Evolutionary conservation across 2,888 invertebrate genomes (phyloP), one percentile per base, ranked within the genome.

Genomic region (Netelia inedita): DNA sequence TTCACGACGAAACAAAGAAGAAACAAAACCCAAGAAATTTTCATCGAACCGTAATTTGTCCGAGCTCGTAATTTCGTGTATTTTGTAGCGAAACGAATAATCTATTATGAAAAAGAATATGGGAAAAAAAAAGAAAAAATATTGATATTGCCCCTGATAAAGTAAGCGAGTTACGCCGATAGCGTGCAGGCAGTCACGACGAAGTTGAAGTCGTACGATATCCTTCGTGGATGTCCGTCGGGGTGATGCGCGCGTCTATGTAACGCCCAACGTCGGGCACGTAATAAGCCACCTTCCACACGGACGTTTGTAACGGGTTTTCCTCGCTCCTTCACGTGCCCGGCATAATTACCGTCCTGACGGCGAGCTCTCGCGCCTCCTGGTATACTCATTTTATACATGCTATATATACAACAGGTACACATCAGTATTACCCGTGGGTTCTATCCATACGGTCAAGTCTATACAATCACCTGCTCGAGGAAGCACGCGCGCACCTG

Each of bases 251-350:
- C 21, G 69, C 61, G 78, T n/a, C 50, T 71, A 75, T 61, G 57
- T 50, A 59, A 69, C 63, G 57, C 79, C 69, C 46, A 82, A 82
- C 85, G 74, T 79, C 81, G 73, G 76, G 76, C 71, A 78, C 84
- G 72, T 72, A 63, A 65, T 72, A 63, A 53, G 59, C 57, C 65
- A 63, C 46, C 79, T 79, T 84, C 75, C 63, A 65, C 68, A 75
- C 79, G 75, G 65, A 85, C 78, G 57, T 63, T 79, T 72, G 75
- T 91, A 90, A 90, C 90, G 90, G 89, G 87, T 88, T 89, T 86
- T 88, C 79, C 80, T 82, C 88, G 87, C 86, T 89, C 82, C 85
- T 89, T 87, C 88, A 89, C 90, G 90, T 90, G 89, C 88, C 83
- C 85, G 23, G 89, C 88, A 90, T 91, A 89, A 91, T 90, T 90